Percentiles rank a stretch among this genome's conserved stretches.
Conservation (phyloP, 2,797 vertebrate species). For the Notamacropus eugenii region DNA sequence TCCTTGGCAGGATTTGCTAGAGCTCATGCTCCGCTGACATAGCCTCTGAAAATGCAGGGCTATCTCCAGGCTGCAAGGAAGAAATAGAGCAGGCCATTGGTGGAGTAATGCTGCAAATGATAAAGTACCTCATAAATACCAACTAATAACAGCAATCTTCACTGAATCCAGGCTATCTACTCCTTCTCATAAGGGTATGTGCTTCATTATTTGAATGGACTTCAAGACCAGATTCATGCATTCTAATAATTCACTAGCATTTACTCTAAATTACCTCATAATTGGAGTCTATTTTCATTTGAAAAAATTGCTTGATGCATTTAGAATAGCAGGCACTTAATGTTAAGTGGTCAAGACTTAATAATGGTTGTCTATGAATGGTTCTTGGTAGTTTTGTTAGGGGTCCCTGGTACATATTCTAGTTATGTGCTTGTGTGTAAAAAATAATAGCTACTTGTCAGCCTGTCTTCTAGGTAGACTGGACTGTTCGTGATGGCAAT, state of each 20-base stretch:
- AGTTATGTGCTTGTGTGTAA: slow-evolving; percentile 21
- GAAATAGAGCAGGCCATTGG: not conserved
- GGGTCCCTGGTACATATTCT: not conserved
- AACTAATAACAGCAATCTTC: slow-evolving; percentile 28
- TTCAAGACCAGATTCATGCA: slow-evolving; percentile 63
- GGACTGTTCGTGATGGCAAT: not conserved
- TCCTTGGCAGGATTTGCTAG: not conserved
- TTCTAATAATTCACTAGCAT: slow-evolving; percentile 49
- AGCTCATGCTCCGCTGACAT: not conserved
- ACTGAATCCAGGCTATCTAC: slow-evolving; percentile 25
- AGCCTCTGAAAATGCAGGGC: not conserved
- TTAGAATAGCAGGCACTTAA: not conserved
- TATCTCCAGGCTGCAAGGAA: not conserved
- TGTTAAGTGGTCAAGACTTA: slow-evolving; percentile 33
- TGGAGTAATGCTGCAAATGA: slow-evolving; percentile 21
- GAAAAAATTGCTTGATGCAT: slow-evolving; percentile 35
- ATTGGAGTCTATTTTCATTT: slow-evolving; percentile 48
- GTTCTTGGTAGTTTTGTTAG: not conserved
- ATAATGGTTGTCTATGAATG: not conserved
- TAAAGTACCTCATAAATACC: slow-evolving; percentile 27
- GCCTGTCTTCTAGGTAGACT: slow-evolving; percentile 10
- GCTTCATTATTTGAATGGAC: slow-evolving; percentile 42
- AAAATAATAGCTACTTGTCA: slow-evolving; percentile 3
- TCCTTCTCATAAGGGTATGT: slow-evolving; percentile 56
- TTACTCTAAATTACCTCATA: slow-evolving; percentile 46